phyloP scores from a whole-genome alignment of 1,140 invertebrate species.

The Sycobia sp. region DNA sequence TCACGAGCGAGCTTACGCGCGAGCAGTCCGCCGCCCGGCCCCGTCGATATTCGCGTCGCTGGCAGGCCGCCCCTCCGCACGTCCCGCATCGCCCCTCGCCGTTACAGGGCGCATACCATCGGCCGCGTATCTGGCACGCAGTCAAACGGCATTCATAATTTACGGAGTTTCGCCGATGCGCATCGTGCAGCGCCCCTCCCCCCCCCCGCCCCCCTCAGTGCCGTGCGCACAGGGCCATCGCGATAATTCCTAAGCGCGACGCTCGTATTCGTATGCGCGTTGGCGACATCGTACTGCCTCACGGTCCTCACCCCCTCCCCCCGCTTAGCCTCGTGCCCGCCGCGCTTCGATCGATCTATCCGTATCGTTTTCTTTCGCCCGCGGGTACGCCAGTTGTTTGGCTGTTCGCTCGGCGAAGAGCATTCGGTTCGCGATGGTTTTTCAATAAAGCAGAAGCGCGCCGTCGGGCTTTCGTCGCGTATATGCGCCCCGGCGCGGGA shows the following conservation, averaged over 20 bases:
- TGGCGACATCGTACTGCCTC: not conserved
- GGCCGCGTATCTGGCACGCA: conserved; percentile 51
- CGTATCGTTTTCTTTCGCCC: conserved; percentile 1
- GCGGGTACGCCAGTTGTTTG: not conserved
- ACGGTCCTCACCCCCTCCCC: no score
- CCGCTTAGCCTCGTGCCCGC: no score
- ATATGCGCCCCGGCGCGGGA: no score
- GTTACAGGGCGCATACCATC: conserved; percentile 31
- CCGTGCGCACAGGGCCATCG: conserved; percentile 34
- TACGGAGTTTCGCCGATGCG: conserved; percentile 50
- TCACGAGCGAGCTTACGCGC: conserved; percentile 12
- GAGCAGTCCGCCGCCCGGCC: not conserved
- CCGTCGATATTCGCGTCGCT: conserved; percentile 47
- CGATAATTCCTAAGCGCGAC: conserved; percentile 43
- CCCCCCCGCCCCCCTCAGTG: not conserved
- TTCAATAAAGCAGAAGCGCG: conserved; percentile 22
- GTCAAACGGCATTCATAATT: conserved; percentile 59
- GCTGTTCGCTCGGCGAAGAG: not conserved
- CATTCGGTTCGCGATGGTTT: not conserved
- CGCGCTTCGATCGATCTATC: conserved; percentile 9
- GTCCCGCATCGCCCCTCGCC: no score
- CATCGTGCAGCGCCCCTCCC: not conserved
- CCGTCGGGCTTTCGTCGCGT: not conserved
- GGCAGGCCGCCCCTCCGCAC: no score
- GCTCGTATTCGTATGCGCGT: conserved; percentile 20